These are phyloP conservation scores for Phrynocephalus vlangalii DNA, from an alignment of 2,797 vertebrate genomes.

Conservation along the genomic window DNA sequence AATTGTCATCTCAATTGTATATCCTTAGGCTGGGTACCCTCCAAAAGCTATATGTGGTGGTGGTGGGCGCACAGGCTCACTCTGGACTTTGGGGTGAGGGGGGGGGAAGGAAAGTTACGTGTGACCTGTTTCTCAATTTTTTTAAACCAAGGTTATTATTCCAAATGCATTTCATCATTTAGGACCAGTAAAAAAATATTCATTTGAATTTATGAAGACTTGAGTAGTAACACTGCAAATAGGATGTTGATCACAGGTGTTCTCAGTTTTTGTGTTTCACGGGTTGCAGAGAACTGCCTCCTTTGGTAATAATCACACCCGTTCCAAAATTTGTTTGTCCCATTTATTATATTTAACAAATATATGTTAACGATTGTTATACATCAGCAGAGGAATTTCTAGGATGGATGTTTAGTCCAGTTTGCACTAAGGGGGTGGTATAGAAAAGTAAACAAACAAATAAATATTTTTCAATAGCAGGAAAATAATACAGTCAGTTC, in stretches of 20 bases:
- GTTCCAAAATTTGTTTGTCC: neutral
- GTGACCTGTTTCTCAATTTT: constrained; percentile 52
- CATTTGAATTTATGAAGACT: neutral
- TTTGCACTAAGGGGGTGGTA: neutral
- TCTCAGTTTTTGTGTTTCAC: neutral
- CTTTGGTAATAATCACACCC: neutral
- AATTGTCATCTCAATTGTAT: neutral
- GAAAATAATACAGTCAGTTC: neutral
- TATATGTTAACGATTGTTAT: neutral
- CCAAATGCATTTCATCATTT: neutral
- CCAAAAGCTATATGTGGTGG: no score
- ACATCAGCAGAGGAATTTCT: neutral
- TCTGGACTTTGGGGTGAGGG: no score
- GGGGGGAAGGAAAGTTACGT: constrained; percentile 53
- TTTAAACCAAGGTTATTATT: constrained; percentile 45
- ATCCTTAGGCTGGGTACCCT: no score
- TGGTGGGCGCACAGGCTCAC: no score
- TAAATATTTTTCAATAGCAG: no score
- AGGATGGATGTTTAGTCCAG: neutral
- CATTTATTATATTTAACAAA: no score
- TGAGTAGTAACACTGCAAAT: no score
- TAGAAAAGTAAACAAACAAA: no score
- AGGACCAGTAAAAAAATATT: constrained; percentile 11
- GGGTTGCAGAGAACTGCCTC: neutral
- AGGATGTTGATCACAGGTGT: neutral